A percentile compares a stretch with the other conserved stretches of the same genome.
phyloP scores from a whole-genome alignment of 2,797 vertebrate genomes.

The Petrocephalus schoutedeni region DNA sequence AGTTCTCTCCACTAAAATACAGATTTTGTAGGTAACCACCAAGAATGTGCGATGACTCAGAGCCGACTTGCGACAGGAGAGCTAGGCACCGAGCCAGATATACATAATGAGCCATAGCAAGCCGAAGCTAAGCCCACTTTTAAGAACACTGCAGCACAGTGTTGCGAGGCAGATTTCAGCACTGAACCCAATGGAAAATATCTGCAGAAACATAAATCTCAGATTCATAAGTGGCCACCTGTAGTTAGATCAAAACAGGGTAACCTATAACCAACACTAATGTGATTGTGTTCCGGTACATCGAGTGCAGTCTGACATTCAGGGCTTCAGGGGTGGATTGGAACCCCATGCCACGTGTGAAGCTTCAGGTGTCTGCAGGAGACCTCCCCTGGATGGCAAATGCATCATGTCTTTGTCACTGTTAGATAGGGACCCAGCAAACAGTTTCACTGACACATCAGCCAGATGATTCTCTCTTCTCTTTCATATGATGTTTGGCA shows the following conservation, averaged over 20 bases:
- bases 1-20: background rate
- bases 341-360: background rate
- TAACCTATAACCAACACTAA: background rate
- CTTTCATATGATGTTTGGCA: background rate
- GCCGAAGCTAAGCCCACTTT: background rate
- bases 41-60: constrained; percentile 21
- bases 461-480: background rate
- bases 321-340: background rate
- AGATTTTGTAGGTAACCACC: background rate
- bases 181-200: background rate
- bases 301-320: background rate
- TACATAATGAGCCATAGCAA: constrained; percentile 12
- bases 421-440: background rate
- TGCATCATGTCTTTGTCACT: background rate
- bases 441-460: background rate
- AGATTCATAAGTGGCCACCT: background rate
- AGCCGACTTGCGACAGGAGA: constrained; percentile 6
- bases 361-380: background rate
- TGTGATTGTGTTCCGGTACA: background rate
- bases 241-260: background rate
- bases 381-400: background rate
- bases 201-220: background rate
- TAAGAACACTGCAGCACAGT: constrained; percentile 7
- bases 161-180: constrained; percentile 17
- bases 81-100: constrained; percentile 11